Conservation (phyloP, 1,140 invertebrate species). For the Subanguina moxae region DNA sequence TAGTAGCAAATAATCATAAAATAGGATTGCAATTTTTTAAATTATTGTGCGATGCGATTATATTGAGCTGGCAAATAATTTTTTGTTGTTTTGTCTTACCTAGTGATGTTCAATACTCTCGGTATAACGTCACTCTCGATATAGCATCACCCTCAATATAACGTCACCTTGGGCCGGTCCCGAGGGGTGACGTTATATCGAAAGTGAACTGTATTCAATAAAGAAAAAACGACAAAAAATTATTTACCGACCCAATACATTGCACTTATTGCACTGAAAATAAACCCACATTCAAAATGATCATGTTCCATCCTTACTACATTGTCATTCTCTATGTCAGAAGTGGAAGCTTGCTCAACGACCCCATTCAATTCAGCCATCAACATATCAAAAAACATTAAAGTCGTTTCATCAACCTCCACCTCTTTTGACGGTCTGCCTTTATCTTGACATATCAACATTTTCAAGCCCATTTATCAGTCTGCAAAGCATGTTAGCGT, state of each 20-base stretch:
- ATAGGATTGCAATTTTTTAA: no score
- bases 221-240: background rate
- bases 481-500: no score
- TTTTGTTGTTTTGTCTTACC: no score
- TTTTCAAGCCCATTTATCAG: background rate
- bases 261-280: background rate
- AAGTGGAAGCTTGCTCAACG: background rate
- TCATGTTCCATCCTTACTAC: slow-evolving; percentile 14
- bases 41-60: no score
- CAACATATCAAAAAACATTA: slow-evolving; percentile 51
- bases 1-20: no score
- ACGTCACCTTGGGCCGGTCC: no score
- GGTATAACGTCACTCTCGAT: no score
- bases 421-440: background rate
- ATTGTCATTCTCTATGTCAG: background rate
- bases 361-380: slow-evolving; percentile 35
- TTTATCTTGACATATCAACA: background rate
- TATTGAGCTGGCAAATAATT: no score
- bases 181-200: no score
- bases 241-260: no score
- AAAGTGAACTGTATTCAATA: no score
- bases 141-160: background rate
- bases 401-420: slow-evolving; percentile 40
- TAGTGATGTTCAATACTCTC: no score
- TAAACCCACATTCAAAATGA: slow-evolving; percentile 44